phyloP scores from a whole-genome alignment of 2,888 invertebrate species.

The Synergus laeviventris region DNA sequence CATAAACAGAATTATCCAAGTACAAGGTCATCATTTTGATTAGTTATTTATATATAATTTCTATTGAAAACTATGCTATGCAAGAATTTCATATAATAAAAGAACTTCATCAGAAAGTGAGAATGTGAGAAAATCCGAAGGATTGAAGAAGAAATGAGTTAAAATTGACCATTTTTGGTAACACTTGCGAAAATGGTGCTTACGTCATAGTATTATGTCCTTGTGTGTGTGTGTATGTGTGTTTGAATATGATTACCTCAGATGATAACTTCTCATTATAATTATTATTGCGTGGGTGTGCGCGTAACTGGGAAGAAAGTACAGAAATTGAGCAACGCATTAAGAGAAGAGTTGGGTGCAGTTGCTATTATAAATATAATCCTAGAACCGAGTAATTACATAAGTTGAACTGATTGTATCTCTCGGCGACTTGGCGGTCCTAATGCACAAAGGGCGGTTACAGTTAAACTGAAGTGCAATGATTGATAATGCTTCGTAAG shows the following conservation, averaged over 20 bases:
- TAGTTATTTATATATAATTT: background rate
- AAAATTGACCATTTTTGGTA: constrained; percentile 23
- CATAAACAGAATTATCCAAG: too few species aligned
- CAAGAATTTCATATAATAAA: background rate
- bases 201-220: constrained; percentile 20
- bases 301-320: constrained; percentile 35
- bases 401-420: constrained; percentile 28
- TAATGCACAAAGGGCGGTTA: constrained; percentile 7
- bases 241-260: constrained; percentile 26
- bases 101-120: background rate
- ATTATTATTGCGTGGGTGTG: constrained; percentile 30
- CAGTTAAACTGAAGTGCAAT: constrained; percentile 11
- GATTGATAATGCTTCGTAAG: constrained; percentile 29
- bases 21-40: background rate
- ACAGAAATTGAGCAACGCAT: constrained; percentile 24
- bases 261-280: constrained; percentile 27
- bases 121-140: background rate
- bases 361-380: constrained; percentile 32
- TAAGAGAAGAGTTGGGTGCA: background rate
- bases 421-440: constrained; percentile 1
- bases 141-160: background rate
- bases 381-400: background rate
- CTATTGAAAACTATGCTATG: background rate
- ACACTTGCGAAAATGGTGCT: constrained; percentile 5
- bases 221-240: too few species aligned